Conservation (phyloP, 2,888 invertebrate genomes). For the Cryptocephalus primarius region DNA sequence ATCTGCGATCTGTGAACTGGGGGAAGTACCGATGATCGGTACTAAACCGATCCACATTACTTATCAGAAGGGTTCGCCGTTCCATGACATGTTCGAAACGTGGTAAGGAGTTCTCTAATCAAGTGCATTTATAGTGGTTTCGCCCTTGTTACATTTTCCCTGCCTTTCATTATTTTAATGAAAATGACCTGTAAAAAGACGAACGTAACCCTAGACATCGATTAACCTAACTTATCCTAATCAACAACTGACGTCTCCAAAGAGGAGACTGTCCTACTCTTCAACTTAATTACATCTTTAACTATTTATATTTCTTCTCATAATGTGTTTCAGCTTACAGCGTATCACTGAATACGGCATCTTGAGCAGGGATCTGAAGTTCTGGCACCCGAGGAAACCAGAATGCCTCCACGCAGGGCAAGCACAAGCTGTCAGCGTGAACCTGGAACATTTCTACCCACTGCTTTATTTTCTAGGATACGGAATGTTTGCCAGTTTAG, state of each 20-base stretch:
- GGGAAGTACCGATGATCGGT: slow-evolving; percentile 26
- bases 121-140: no score
- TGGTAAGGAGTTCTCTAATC: no score
- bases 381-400: slow-evolving; percentile 29
- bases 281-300: no score
- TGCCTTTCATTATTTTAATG: no score
- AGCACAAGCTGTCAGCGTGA: slow-evolving; percentile 19
- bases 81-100: slow-evolving; percentile 28
- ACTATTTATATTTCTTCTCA: no score
- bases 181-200: no score
- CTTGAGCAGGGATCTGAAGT: slow-evolving; percentile 19
- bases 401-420: slow-evolving; percentile 21
- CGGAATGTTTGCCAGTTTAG: slow-evolving; percentile 22
- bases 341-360: slow-evolving; percentile 26
- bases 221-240: no score
- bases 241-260: no score
- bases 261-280: no score
- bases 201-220: no score
- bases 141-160: no score
- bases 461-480: slow-evolving; percentile 19
- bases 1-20: slow-evolving; percentile 28
- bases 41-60: slow-evolving; percentile 22
- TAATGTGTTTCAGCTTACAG: slow-evolving; percentile 21
- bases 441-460: slow-evolving; percentile 27
- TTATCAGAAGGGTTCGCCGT: slow-evolving; percentile 28